These are phyloP conservation scores for Drosophila saltans DNA, from an alignment of 1,140 invertebrate genomes.

Conservation along the genomic window DNA sequence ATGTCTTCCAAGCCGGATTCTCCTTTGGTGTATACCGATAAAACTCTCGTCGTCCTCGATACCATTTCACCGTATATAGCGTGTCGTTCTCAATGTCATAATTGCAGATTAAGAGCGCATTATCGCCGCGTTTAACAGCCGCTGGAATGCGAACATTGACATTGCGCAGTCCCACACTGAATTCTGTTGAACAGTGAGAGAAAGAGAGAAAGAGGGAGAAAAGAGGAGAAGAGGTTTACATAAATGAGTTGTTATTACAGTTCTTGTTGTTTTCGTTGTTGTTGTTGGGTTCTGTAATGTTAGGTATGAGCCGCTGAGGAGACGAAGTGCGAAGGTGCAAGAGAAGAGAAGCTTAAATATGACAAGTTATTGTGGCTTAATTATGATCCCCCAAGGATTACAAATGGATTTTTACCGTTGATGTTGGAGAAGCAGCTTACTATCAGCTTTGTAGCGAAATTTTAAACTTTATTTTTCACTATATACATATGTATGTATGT, in stretches of 20 bases:
- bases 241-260: slow-evolving; percentile 16
- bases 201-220: slow-evolving; percentile 21
- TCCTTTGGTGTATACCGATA: slow-evolving; percentile 88
- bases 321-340: slow-evolving; percentile 14
- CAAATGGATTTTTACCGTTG: slow-evolving; percentile 48
- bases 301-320: slow-evolving; percentile 4
- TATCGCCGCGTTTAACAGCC: slow-evolving; percentile 88
- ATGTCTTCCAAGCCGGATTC: slow-evolving; percentile 87
- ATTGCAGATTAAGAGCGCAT: slow-evolving; percentile 89
- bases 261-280: slow-evolving; percentile 28
- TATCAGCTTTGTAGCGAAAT: neutral
- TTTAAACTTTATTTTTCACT: neutral
- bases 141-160: slow-evolving; percentile 88
- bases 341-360: slow-evolving; percentile 61
- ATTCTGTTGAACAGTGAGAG: slow-evolving; percentile 50
- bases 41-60: slow-evolving; percentile 87
- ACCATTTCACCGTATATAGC: slow-evolving; percentile 94
- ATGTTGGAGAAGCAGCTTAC: slow-evolving; percentile 14
- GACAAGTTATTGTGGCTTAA: slow-evolving; percentile 80
- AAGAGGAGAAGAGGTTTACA: slow-evolving; percentile 13
- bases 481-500: neutral
- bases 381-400: slow-evolving; percentile 73
- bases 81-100: slow-evolving; percentile 91
- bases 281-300: slow-evolving; percentile 11
- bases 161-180: slow-evolving; percentile 83